Conservation (phyloP, 1,140 invertebrate species). For the Listronotus oregonensis region DNA sequence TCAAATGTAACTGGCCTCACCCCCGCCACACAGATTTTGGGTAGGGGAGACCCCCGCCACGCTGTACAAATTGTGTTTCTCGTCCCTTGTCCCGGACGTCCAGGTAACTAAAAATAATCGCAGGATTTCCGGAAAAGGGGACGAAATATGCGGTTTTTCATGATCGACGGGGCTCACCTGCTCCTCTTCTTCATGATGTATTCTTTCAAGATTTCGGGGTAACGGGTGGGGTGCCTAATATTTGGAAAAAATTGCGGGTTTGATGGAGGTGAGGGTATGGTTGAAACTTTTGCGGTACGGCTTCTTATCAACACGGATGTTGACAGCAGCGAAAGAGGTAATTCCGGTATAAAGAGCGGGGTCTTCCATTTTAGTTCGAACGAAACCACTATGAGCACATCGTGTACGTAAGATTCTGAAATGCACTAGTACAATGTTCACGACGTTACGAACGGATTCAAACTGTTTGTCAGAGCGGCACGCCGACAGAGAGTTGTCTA, state of each 20-base stretch:
- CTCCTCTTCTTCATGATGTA: slow-evolving; percentile 39
- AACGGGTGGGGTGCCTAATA: slow-evolving; percentile 47
- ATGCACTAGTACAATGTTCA: slow-evolving; percentile 53
- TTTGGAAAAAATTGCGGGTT: slow-evolving; percentile 60
- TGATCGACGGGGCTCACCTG: slow-evolving; percentile 37
- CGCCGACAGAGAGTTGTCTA: slow-evolving; percentile 15
- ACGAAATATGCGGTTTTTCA: slow-evolving; percentile 78
- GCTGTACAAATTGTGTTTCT: slow-evolving; percentile 85
- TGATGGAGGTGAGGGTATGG: slow-evolving; percentile 63
- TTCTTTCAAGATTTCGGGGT: slow-evolving; percentile 54
- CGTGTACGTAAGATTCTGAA: slow-evolving; percentile 36
- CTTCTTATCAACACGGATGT: slow-evolving; percentile 51
- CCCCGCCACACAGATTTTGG: slow-evolving; percentile 88
- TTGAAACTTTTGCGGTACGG: slow-evolving; percentile 56
- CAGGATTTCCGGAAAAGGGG: slow-evolving; percentile 91
- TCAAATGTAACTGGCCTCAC: slow-evolving; percentile 89
- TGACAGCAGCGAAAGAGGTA: slow-evolving; percentile 56
- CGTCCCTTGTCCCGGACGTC: slow-evolving; percentile 86
- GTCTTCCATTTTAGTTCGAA: slow-evolving; percentile 52
- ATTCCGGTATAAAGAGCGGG: slow-evolving; percentile 51
- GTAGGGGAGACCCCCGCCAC: slow-evolving; percentile 89
- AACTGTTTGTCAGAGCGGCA: slow-evolving; percentile 38
- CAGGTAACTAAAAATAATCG: slow-evolving; percentile 88
- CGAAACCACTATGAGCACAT: slow-evolving; percentile 25
- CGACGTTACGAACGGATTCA: slow-evolving; percentile 46